Evolutionary conservation across 2,797 vertebrate species (phyloP), one percentile per base, ranked within the genome.

Genomic region (Chelmon rostratus): DNA sequence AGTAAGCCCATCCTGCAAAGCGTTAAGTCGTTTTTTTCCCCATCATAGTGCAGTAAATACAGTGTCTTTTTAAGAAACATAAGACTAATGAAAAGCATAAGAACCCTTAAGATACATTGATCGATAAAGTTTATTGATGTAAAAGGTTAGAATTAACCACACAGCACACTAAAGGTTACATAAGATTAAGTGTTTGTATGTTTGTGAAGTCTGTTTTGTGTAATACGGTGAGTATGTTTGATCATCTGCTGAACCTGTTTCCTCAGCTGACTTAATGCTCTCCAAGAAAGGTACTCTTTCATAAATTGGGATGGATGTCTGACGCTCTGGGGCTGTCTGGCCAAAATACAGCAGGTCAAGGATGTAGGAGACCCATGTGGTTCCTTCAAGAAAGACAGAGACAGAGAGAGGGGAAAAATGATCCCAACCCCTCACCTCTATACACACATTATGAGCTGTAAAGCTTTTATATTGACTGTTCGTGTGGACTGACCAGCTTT

Each of bases 401-500:
- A 21, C 11, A 47, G 5, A 28, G 12, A 31, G 11, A 40, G 11
- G 38, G 38, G 40, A 1, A 42, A 13, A 42, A 23, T 10, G 47
- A 21, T 23, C 19, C 8, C 21, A 28, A 16, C 16, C 16, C 44
- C 7, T 46, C 13, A 46, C 44, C 16, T 18, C 16, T 18, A 8
- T 18, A 18, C 44, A 46, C 6, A 5, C 5, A 2, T 23, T 6
- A 13, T 2, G 21, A 35, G 31, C 31, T 3, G 42, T 21, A 59
- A 59, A 37, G 37, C 13, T 28, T 16, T 13, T 12, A 37, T 56
- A 33, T 3, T 33, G 15, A 49, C 9, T 21, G 8, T n/a, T 44
- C 38, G 9, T n/a, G 6, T 37, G 10, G 4, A 66, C 82, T 12
- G 7, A 91, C 93, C 94, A 86, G 93, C 91, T 92, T 95, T 95